Evolutionary conservation across 1,140 invertebrate genomes (phyloP).

Genomic region (Scaptomyza montana): DNA sequence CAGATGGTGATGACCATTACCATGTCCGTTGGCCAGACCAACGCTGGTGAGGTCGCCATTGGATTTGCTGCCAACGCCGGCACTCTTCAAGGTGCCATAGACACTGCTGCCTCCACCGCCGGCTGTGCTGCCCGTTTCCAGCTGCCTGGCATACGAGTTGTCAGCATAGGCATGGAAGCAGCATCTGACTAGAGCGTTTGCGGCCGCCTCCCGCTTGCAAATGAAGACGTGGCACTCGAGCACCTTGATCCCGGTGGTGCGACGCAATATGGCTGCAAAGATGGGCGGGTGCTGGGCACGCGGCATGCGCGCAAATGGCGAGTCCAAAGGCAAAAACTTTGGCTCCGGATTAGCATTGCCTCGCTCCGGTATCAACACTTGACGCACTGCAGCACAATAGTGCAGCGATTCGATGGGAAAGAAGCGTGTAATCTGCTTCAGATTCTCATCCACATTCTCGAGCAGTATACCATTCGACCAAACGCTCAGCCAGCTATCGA

Average conservation of each 20-base stretch:
- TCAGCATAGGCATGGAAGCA: conserved; percentile 98
- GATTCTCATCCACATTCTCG: conserved; percentile 98
- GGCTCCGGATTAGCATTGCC: conserved; percentile 86
- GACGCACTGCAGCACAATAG: conserved; percentile 98
- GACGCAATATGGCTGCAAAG: conserved; percentile 97
- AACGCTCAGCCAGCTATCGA: conserved; percentile 98
- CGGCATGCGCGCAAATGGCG: conserved; percentile 95
- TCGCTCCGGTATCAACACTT: conserved; percentile 87
- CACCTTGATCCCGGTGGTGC: conserved; percentile 99
- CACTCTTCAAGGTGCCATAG: conserved; percentile 81
- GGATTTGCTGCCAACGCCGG: conserved; percentile 84
- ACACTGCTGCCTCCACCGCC: conserved; percentile 70
- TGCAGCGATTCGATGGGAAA: conserved; percentile 98
- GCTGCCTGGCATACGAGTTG: conserved; percentile 94
- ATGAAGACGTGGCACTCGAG: conserved; percentile 99
- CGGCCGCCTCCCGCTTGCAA: conserved; percentile 97
- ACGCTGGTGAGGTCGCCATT: conserved; percentile 74
- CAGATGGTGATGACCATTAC: conserved; percentile 55
- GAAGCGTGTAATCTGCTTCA: conserved; percentile 97
- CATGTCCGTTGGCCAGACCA: conserved; percentile 63
- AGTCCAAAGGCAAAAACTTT: conserved; percentile 97
- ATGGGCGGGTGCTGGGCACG: conserved; percentile 96
- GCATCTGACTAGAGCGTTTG: conserved; percentile 96
- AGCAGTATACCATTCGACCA: conserved; percentile 98
- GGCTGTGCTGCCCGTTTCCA: conserved; percentile 85